Evolutionary conservation across 2,888 invertebrate genomes (phyloP).

Genomic region (Pelosia muscerda): DNA sequence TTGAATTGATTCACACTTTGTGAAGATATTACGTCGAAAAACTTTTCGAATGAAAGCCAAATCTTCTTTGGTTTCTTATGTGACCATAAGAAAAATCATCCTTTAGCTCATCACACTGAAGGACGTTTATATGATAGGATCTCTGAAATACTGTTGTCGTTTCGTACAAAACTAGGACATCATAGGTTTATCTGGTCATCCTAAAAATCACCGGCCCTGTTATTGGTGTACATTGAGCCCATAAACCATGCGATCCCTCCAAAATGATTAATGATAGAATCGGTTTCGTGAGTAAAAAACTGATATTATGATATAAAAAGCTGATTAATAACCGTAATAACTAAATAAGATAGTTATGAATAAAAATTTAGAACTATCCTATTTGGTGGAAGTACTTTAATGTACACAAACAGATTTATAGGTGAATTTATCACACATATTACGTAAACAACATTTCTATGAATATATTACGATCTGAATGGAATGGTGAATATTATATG

Average conservation of each 20-base stretch:
- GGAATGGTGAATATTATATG: constrained; percentile 7
- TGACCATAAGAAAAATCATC: constrained; percentile 1
- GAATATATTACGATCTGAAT: constrained; percentile 13
- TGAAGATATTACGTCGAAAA: background rate
- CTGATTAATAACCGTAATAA: background rate
- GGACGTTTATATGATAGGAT: background rate
- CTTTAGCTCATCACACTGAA: constrained; percentile 3
- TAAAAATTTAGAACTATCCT: constrained; percentile 4
- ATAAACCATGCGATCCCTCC: background rate
- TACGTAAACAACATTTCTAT: constrained; percentile 14
- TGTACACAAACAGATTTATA: background rate
- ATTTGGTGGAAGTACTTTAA: background rate
- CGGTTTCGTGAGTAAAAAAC: background rate
- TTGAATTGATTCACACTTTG: too few species aligned
- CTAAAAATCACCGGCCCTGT: background rate
- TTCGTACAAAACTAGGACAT: background rate
- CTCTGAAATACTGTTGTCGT: constrained; percentile 1
- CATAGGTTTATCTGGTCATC: background rate
- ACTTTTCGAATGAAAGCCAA: background rate
- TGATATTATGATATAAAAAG: background rate
- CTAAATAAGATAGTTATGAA: too few species aligned
- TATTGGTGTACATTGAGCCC: background rate
- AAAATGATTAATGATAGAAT: background rate
- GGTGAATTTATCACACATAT: background rate
- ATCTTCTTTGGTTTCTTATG: background rate